Evolutionary conservation across 2,797 vertebrate genomes (phyloP).

Genomic region (Uromys caudimaculatus): DNA sequence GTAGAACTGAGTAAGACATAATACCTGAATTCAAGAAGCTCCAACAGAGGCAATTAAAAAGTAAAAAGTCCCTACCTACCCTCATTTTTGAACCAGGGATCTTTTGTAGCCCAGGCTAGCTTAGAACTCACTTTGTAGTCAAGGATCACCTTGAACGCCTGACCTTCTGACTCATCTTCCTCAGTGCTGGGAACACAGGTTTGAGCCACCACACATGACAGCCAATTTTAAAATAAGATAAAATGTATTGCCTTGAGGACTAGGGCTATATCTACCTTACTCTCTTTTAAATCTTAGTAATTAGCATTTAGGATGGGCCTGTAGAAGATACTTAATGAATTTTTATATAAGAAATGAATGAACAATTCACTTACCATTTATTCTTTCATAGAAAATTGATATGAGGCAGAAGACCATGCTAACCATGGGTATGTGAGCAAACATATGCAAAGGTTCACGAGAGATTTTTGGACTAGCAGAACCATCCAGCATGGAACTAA

Average conservation of each 20-base stretch:
- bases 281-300: constrained; percentile 2
- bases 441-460: not conserved
- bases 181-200: not conserved
- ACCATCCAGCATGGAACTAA: not conserved
- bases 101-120: not conserved
- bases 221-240: constrained; percentile 33
- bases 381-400: constrained; percentile 7
- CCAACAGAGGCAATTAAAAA: not conserved
- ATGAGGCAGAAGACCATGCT: not conserved
- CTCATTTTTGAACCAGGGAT: not conserved
- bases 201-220: not conserved
- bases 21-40: constrained; percentile 15
- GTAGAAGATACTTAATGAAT: not conserved
- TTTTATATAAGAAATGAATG: not conserved
- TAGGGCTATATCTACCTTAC: not conserved
- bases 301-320: constrained; percentile 22
- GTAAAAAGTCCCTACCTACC: not conserved
- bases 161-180: not conserved
- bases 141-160: not conserved
- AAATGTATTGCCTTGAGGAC: constrained; percentile 3
- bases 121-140: not conserved
- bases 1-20: constrained; percentile 15
- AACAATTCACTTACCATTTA: constrained; percentile 24
- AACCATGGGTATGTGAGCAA: not conserved
- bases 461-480: not conserved